Evolutionary conservation across 2,888 invertebrate species (phyloP), one percentile per base, ranked within the genome.

Genomic region (Epinotia nisella): DNA sequence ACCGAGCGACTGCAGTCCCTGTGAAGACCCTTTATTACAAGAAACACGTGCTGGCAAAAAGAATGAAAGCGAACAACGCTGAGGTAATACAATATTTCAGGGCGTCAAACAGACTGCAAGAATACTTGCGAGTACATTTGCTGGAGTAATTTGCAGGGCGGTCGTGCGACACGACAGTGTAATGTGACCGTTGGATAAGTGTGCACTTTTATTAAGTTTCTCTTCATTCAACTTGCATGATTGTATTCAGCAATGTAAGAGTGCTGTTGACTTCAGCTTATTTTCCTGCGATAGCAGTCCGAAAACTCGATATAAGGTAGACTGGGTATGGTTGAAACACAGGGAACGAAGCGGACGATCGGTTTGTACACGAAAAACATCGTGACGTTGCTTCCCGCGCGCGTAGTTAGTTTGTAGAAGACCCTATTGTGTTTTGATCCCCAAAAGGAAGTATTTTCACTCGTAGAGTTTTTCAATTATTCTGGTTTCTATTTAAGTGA

Each of bases 1-100:
- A 66, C 35, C 13, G 21, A 19, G 61, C 41, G 61, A 55, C 70
- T 49, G n/a, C n/a, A n/a, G n/a, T n/a, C n/a, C n/a, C n/a, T n/a
- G 56, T 15, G 35, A 56, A 65, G n/a, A 58, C 35, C 21, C 41
- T 45, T 66, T 60, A 60, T 71, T 66, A 53, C 41, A 17, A 29
- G 59, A 60, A 71, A 65, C 24, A 60, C 51, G 41, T 53, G 39
- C 55, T 66, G 41, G 41, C 41, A 56, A 66, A 55, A 66, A 41
- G 41, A 56, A 56, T 56, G 49, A 49, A 61, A 45, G 24, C 17
- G 35, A 65, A 51, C 55, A 65, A 66, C 56, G 15, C 41, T 21
- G 55, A 55, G 66, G 66, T 56, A 56, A 66, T 55, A 56, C 53
- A 55, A 56, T 66, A 41, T 56, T 66, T 65, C 55, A 66, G 55